phyloP scores from a whole-genome alignment of 2,888 invertebrate species.

The Alviniconcha strummeri region DNA sequence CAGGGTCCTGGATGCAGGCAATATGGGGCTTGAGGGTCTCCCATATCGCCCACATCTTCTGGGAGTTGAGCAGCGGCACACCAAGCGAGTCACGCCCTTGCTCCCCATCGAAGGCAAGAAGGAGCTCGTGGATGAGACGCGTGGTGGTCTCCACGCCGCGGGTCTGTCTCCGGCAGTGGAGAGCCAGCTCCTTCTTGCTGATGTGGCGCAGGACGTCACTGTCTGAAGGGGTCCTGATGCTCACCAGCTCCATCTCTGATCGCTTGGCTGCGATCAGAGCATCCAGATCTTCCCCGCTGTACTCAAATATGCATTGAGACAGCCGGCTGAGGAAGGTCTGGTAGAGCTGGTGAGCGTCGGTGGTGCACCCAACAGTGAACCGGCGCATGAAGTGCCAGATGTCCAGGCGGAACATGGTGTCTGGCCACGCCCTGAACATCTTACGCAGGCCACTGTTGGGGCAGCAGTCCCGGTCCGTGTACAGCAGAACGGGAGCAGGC shows the following conservation, averaged over 20 bases:
- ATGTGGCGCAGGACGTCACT: constrained; percentile 39
- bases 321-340: constrained; percentile 44
- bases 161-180: constrained; percentile 45
- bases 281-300: constrained; percentile 43
- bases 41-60: constrained; percentile 20
- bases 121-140: constrained; percentile 36
- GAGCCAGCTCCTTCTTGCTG: constrained; percentile 40
- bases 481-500: constrained; percentile 42
- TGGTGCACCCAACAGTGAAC: constrained; percentile 35
- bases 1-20: constrained; percentile 23
- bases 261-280: constrained; percentile 46
- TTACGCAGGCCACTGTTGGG: not conserved
- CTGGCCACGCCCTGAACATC: constrained; percentile 30
- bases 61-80: constrained; percentile 41
- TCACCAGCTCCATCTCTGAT: constrained; percentile 36
- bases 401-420: constrained; percentile 41
- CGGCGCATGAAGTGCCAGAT: constrained; percentile 52
- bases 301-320: constrained; percentile 47
- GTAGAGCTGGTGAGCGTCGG: constrained; percentile 48
- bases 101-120: constrained; percentile 19
- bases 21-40: constrained; percentile 35
- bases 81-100: constrained; percentile 33
- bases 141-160: constrained; percentile 41
- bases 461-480: constrained; percentile 52
- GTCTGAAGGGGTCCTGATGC: constrained; percentile 35